A percentile compares a stretch with the other conserved stretches of the same genome.
phyloP scores from a whole-genome alignment of 2,113 vertebrate genomes.

The Campylomormyrus numenius region DNA sequence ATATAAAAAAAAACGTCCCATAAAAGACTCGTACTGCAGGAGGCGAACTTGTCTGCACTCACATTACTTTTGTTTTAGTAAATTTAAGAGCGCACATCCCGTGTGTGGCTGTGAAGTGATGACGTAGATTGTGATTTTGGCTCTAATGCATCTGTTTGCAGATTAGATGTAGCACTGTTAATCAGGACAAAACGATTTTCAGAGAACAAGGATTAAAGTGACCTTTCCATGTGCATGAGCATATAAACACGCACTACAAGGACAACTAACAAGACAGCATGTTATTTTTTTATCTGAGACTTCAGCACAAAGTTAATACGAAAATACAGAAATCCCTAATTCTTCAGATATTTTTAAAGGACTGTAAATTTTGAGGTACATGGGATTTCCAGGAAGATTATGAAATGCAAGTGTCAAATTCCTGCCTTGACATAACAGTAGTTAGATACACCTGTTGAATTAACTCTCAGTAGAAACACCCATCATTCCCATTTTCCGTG shows the following conservation, averaged over 20 bases:
- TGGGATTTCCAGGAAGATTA: background rate
- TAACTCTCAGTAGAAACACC: background rate
- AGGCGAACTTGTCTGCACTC: background rate
- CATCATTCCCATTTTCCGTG: background rate
- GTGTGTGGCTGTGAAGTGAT: background rate
- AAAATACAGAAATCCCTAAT: background rate
- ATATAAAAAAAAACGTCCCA: background rate
- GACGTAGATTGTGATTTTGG: background rate
- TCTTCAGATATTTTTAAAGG: background rate
- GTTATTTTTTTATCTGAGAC: background rate
- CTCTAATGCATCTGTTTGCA: background rate
- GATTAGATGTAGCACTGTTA: background rate
- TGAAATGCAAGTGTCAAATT: background rate
- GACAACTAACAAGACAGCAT: background rate
- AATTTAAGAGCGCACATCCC: background rate
- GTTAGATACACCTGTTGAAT: conserved; percentile 1
- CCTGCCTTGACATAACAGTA: background rate
- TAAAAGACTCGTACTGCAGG: background rate
- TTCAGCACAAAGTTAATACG: background rate
- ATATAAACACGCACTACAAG: background rate
- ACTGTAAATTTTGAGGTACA: background rate
- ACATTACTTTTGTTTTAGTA: background rate
- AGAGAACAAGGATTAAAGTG: background rate
- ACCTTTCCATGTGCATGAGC: background rate
- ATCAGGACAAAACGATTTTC: background rate